These are phyloP conservation scores for Acleris emargana DNA, from an alignment of 2,888 invertebrate species.

Conservation along the genomic window DNA sequence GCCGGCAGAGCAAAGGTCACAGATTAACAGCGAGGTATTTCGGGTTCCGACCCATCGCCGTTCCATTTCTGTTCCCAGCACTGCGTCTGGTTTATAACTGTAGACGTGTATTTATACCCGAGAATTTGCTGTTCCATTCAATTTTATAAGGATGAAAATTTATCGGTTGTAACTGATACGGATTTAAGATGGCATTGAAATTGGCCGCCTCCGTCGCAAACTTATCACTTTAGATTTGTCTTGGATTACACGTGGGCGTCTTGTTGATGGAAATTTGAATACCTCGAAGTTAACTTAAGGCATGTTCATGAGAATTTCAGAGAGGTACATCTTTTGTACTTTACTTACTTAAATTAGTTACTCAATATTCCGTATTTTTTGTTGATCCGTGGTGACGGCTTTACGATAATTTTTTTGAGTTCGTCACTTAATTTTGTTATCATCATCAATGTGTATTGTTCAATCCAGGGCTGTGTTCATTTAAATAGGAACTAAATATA, in stretches of 20 bases:
- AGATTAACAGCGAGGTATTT: constrained; percentile 75
- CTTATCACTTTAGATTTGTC: not conserved
- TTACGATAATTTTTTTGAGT: too few relatives aligned
- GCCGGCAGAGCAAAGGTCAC: constrained; percentile 69
- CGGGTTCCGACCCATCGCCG: constrained; percentile 65
- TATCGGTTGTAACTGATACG: too few relatives aligned
- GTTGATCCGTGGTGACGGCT: too few relatives aligned
- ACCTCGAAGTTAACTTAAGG: not conserved
- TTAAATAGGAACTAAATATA: too few relatives aligned
- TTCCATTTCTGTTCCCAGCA: constrained; percentile 63
- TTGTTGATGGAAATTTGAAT: not conserved
- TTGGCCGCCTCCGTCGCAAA: constrained; percentile 3
- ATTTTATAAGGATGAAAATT: not conserved
- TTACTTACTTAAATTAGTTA: too few relatives aligned
- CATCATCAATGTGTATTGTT: too few relatives aligned
- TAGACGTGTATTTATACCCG: constrained; percentile 35
- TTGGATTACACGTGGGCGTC: constrained; percentile 1
- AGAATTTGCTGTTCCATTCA: not conserved
- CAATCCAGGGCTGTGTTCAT: too few relatives aligned
- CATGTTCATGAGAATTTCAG: too few relatives aligned
- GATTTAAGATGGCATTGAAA: not conserved
- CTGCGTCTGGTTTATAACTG: constrained; percentile 53
- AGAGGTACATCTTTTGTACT: too few relatives aligned
- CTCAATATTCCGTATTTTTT: too few relatives aligned
- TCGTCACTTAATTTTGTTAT: too few relatives aligned